Evolutionary conservation across 2,888 invertebrate genomes (phyloP), one percentile per base, ranked within the genome.

Genomic region (Auanema sp.): DNA sequence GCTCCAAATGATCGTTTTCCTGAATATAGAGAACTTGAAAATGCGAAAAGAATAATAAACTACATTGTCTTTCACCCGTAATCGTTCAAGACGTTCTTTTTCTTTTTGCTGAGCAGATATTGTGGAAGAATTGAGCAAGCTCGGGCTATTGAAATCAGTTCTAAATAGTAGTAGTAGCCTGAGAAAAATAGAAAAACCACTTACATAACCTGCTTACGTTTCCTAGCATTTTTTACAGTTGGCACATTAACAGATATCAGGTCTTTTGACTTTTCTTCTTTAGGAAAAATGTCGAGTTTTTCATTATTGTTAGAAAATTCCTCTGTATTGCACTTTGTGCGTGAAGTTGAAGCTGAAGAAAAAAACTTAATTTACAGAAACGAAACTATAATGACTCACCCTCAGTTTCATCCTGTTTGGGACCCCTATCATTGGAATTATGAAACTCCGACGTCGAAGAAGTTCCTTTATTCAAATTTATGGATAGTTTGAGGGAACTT

Each of bases 71-170:
- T 47, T 18, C 3, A 16, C 21, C 47, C 47, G 16, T 47, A 76
- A 49, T 18, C 78, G 63, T n/a, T 77, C 73, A 50, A 76, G 58
- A n/a, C 78, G 64, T 58, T 76, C 69, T 47, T 71, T 67, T 57
- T 78, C 78, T 23, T 58, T 60, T 49, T 65, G 47, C 50, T 74
- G 77, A 0, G 77, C 77, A 49, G 66, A 70, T n/a, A 66, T 23
- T 0, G 65, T 63, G 10, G 52, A 52, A 21, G 33, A 40, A 51
- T 72, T 65, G 40, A 65, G 33, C 33, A 60, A 44, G 11, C 43
- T 56, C 16, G 16, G 63, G 3, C 65, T 64, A 43, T 66, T 63
- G 60, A 71, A 73, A 41, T 69, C 67, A 1, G 71, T 73, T 53
- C 73, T 67, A 62, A 54, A 67, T 43, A 33, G n/a, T 0, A 62